Evolutionary conservation across 2,113 vertebrate genomes (phyloP).

Genomic region (Rallus limicola): DNA sequence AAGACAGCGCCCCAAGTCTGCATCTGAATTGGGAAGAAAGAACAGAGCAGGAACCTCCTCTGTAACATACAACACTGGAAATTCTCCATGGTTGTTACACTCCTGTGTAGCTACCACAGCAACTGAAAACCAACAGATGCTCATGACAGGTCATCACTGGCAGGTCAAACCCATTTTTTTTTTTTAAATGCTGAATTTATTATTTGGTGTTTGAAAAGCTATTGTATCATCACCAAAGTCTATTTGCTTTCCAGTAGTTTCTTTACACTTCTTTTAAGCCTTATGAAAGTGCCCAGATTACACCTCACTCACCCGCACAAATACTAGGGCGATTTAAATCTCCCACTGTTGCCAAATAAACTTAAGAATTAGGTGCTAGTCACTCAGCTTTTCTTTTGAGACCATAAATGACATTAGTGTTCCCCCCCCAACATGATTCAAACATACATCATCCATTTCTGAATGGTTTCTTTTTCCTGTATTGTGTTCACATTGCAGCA

Average conservation of each 20-base stretch:
- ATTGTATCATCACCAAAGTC: background rate
- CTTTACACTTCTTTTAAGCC: background rate
- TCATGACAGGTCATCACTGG: background rate
- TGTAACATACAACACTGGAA: background rate
- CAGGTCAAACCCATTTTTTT: background rate
- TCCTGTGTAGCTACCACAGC: background rate
- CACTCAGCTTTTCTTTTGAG: background rate
- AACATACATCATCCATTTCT: background rate
- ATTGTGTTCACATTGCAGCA: background rate
- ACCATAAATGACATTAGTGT: background rate
- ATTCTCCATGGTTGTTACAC: background rate
- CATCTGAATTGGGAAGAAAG: slow-evolving; percentile 80
- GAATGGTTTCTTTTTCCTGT: background rate
- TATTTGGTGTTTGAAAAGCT: background rate
- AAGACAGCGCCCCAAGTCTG: slow-evolving; percentile 94
- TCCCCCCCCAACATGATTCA: background rate
- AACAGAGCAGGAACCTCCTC: background rate
- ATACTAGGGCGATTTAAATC: background rate
- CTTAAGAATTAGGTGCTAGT: background rate
- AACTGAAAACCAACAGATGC: background rate
- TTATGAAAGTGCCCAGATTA: background rate
- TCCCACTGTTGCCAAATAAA: background rate
- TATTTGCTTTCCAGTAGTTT: background rate
- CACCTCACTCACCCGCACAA: fast-evolving
- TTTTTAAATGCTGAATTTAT: background rate